Evolutionary conservation across 2,797 vertebrate species (phyloP).

Genomic region (Lepidocolaptes lacrymiger): DNA sequence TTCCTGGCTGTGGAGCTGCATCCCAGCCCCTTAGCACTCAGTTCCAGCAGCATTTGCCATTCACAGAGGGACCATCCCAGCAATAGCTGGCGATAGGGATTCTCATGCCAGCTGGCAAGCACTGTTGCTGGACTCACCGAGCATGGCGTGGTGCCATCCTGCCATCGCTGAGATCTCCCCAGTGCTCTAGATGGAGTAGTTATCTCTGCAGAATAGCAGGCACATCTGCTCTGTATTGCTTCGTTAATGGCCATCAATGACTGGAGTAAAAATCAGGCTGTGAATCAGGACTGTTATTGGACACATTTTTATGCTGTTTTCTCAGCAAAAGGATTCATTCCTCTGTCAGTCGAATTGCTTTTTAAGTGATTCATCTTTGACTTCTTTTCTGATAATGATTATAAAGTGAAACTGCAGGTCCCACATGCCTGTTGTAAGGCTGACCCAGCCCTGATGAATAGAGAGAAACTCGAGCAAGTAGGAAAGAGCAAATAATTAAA

Average conservation of each 20-base stretch:
- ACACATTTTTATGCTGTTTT: constrained; percentile 45
- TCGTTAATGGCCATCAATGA: constrained; percentile 50
- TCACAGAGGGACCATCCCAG: neutral
- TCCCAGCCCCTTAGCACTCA: neutral
- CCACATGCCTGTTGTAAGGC: neutral
- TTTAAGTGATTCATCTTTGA: constrained; percentile 25
- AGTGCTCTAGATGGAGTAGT: neutral
- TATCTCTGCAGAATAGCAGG: constrained; percentile 35
- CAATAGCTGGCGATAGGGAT: neutral
- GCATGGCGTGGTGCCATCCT: neutral
- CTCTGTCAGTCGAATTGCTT: neutral
- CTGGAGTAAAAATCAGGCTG: constrained; percentile 45
- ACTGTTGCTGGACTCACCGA: neutral
- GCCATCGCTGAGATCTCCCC: neutral
- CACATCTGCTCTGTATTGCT: constrained; percentile 44
- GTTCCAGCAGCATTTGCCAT: neutral
- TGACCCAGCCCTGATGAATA: constrained; percentile 26
- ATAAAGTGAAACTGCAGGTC: constrained; percentile 43
- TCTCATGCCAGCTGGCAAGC: neutral
- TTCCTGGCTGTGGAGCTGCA: neutral
- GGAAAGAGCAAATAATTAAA: constrained; percentile 48
- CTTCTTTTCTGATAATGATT: constrained; percentile 48
- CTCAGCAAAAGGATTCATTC: constrained; percentile 25
- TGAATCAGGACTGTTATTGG: constrained; percentile 40
- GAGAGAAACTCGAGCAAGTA: neutral